Base-by-base conservation (phyloP, 1,140 invertebrate species). In the Drosophila busckii region DNA sequence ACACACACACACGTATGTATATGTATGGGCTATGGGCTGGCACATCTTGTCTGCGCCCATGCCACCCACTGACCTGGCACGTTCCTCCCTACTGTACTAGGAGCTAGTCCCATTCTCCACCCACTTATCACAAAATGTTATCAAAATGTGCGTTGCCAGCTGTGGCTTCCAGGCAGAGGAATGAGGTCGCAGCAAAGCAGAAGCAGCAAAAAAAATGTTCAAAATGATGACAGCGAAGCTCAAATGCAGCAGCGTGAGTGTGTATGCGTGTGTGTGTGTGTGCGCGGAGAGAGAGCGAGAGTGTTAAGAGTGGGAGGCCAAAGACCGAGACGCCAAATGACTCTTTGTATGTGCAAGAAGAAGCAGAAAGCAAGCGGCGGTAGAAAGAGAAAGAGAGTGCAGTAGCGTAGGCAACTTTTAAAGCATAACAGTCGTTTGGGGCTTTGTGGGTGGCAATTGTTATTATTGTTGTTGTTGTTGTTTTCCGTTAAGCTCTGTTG, bases 111-210 rank as follows among this genome's bases (percentile, higher is more conserved):
- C 8, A 29, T 2, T 4, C 7, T 2, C 2, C 22, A n/a, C 6
- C 26, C 42, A 1, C 28, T 13, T 71, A 80, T 80, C 73, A 82
- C 49, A 64, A n/a, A 78, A 60, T 71, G 73, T 78, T 78, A 78
- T 78, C 73, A 78, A 80, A 80, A 80, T 80, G 75, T 80, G 73
- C 73, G 73, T 80, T 73, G 75, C 68, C 75, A 73, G 75, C 73
- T 71, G 73, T 32, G 46, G 23, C 65, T 31, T 19, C 16, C 22
- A 9, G 4, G 31, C 17, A 19, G 37, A 4, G 34, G n/a, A 17
- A 9, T 37, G 13, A 20, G 22, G 10, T 32, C 44, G 45, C 26
- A 25, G 56, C 44, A 64, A 40, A 50, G 56, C 10, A 38, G 35
- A 12, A 20, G 37, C 32, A 53, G 48, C 19, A 48, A 16, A 48